phyloP scores from a whole-genome alignment of 1,140 invertebrate genomes.

The Bombus waltoni region DNA sequence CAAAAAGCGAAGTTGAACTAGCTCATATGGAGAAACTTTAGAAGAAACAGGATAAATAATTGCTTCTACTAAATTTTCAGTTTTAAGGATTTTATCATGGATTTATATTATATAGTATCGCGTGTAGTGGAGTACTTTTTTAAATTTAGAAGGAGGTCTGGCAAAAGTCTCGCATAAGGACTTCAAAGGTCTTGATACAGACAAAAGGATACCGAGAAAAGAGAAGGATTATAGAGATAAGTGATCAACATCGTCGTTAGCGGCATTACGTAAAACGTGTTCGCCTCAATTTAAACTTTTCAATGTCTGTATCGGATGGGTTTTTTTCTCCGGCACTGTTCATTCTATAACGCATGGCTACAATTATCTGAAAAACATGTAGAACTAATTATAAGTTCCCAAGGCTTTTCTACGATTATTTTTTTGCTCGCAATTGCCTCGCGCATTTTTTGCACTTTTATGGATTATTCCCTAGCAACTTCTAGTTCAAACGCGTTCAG shows the following conservation, averaged over 20 bases:
- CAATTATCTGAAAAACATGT: slow-evolving; percentile 31
- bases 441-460: background rate
- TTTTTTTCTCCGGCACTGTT: slow-evolving; percentile 4
- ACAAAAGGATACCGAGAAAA: background rate
- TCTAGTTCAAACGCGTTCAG: too few species aligned
- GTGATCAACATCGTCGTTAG: slow-evolving; percentile 13
- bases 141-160: background rate
- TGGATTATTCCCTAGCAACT: slow-evolving; percentile 4
- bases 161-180: background rate
- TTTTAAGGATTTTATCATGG: too few species aligned
- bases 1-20: background rate
- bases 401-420: slow-evolving; percentile 26
- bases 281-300: slow-evolving; percentile 20
- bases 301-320: background rate
- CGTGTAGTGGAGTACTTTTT: background rate
- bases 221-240: background rate
- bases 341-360: background rate
- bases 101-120: background rate
- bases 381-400: slow-evolving; percentile 38
- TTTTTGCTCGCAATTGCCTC: slow-evolving; percentile 11
- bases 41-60: too few species aligned
- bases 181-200: background rate
- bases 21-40: too few species aligned
- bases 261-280: slow-evolving; percentile 32
- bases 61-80: too few species aligned